Evolutionary conservation across 2,113 vertebrate species (phyloP), one percentile per base, ranked within the genome.

Genomic region (Etheostoma cragini): DNA sequence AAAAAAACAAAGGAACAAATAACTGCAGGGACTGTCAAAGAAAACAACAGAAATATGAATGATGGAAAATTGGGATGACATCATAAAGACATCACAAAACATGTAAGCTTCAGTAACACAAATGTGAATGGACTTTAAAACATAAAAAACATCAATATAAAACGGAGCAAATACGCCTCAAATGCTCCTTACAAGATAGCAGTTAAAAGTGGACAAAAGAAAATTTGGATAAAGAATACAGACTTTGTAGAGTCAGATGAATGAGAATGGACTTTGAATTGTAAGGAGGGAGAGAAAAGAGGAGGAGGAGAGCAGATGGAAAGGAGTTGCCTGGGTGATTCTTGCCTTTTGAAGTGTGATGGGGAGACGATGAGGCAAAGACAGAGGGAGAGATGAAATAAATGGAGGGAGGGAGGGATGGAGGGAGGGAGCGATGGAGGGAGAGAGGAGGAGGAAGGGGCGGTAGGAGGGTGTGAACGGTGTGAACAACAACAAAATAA

Each of bases 281-380:
- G 64, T 21, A n/a, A 38, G 60, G 19, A 66, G n/a, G 46, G 26
- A 53, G 50, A 30, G 76, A 65, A 21, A 22, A 78, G 26, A 72
- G 24, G 72, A 75, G 76, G 70, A 78, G 66, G 71, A 53, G 74
- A 88, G 72, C 87, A 93, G 89, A 92, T 91, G 91, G 88, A 86
- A 78, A 81, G 62, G 87, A 87, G 88, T 81, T 89, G 90, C 90
- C 88, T 91, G 89, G 85, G 72, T 86, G 89, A 93, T 85, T 92
- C 78, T 89, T 64, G 88, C 75, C 69, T 89, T 58, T 80, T 90
- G 85, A 89, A 83, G 91, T 84, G 83, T 89, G 89, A 91, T 88
- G 78, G 62, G 69, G 76, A 90, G 79, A 91, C 58, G 67, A 85
- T 62, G 75, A 82, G 57, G 82, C 72, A 85, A 47, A 78, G 56